Percentiles rank a stretch among this genome's conserved stretches.
Conservation (phyloP, 2,113 vertebrate genomes). For the Actinemys pallida region DNA sequence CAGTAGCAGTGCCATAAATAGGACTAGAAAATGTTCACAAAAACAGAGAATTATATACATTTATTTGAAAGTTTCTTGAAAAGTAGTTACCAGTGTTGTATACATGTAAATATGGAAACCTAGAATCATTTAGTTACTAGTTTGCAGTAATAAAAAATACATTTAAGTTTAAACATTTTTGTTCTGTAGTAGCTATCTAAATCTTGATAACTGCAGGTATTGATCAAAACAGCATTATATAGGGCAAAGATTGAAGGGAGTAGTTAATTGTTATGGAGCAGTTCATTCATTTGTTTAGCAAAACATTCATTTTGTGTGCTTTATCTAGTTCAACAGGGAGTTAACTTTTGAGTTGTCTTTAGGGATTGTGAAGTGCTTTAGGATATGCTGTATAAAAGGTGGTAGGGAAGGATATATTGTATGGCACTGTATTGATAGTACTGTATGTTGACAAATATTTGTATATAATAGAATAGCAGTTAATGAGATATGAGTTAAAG, state of each 20-base stretch:
- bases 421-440: background rate
- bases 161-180: background rate
- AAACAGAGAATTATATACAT: background rate
- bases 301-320: background rate
- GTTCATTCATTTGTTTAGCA: background rate
- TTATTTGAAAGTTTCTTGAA: background rate
- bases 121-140: background rate
- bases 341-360: background rate
- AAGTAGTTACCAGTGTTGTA: background rate
- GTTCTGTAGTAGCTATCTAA: background rate
- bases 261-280: background rate
- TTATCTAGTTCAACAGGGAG: background rate
- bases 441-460: background rate
- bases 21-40: background rate
- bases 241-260: background rate
- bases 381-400: background rate
- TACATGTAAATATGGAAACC: background rate
- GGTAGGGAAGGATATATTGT: background rate
- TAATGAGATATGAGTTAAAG: background rate
- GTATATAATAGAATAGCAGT: background rate
- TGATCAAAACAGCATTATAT: background rate
- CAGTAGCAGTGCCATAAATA: background rate
- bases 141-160: background rate
- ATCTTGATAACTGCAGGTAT: background rate
- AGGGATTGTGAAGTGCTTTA: background rate